These are phyloP conservation scores for Larimichthys polyactis DNA, from an alignment of 2,113 vertebrate genomes.

Conservation along the genomic window DNA sequence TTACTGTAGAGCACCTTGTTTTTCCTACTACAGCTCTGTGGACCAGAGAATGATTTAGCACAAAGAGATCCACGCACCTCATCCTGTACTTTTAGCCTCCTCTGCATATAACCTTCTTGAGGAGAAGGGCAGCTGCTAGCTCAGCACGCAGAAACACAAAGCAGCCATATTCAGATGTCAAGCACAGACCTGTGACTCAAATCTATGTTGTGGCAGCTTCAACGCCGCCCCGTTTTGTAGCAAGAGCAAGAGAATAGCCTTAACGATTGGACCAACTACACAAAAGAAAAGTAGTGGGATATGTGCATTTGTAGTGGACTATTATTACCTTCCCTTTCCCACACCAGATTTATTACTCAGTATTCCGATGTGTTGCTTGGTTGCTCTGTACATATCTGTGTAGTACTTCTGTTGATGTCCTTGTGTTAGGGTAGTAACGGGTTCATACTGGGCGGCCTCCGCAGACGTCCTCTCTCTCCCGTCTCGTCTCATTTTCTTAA, in stretches of 20 bases:
- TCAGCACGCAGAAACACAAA: constrained; percentile 66
- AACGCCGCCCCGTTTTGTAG: constrained; percentile 64
- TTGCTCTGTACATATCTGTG: constrained; percentile 80
- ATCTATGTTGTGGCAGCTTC: constrained; percentile 59
- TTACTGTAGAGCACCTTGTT: constrained; percentile 44
- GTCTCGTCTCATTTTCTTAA: constrained; percentile 57
- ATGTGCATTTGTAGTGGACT: constrained; percentile 69
- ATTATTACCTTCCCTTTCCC: constrained; percentile 68
- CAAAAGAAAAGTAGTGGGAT: constrained; percentile 57
- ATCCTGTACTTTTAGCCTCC: not conserved
- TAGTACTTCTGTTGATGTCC: constrained; percentile 79
- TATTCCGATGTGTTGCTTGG: constrained; percentile 77
- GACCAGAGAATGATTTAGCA: constrained; percentile 71
- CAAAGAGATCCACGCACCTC: constrained; percentile 37
- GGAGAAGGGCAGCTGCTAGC: constrained; percentile 68
- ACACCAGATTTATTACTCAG: constrained; percentile 71
- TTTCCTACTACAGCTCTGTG: constrained; percentile 61
- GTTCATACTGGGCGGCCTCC: constrained; percentile 78
- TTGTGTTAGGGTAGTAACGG: constrained; percentile 76
- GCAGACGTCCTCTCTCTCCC: constrained; percentile 64
- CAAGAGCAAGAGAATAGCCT: constrained; percentile 72
- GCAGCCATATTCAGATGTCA: constrained; percentile 75
- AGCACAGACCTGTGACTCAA: constrained; percentile 68
- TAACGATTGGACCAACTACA: constrained; percentile 72
- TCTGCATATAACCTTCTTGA: not conserved